Evolutionary conservation across 2,113 vertebrate species (phyloP).

Genomic region (Sturnus vulgaris): DNA sequence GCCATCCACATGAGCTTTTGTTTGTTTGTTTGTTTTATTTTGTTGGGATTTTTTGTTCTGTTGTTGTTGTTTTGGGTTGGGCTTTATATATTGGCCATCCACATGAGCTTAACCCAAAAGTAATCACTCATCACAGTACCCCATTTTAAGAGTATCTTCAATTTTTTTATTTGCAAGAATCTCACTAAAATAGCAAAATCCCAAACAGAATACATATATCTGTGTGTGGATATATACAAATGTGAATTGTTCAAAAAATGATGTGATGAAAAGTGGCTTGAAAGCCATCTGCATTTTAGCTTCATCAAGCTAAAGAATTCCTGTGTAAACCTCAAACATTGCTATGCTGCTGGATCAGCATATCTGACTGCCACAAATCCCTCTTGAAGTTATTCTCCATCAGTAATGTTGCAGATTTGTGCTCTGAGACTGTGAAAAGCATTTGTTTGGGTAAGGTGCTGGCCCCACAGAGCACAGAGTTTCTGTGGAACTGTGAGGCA

Average conservation of each 20-base stretch:
- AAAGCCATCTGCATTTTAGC: not conserved
- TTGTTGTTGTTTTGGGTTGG: accelerated
- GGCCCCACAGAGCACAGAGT: not conserved
- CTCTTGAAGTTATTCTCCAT: not conserved
- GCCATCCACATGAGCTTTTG: no score
- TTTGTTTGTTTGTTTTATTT: no score
- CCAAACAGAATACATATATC: not conserved
- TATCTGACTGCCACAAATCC: not conserved
- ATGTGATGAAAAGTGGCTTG: not conserved
- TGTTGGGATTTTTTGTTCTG: not conserved
- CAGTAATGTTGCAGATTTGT: not conserved
- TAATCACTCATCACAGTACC: not conserved
- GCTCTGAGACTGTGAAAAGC: not conserved
- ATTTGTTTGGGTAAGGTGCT: not conserved
- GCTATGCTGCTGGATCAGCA: not conserved
- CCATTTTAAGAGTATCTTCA: not conserved
- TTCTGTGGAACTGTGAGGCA: not conserved
- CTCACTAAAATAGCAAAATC: not conserved
- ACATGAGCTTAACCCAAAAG: not conserved
- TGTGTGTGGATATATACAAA: not conserved
- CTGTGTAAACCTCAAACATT: not conserved
- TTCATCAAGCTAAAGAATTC: not conserved
- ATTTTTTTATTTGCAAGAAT: not conserved
- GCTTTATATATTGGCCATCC: not conserved
- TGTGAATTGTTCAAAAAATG: not conserved